These are phyloP conservation scores for Melanotaenia pygmaea DNA, from an alignment of 2,797 vertebrate species.

Conservation along the genomic window DNA sequence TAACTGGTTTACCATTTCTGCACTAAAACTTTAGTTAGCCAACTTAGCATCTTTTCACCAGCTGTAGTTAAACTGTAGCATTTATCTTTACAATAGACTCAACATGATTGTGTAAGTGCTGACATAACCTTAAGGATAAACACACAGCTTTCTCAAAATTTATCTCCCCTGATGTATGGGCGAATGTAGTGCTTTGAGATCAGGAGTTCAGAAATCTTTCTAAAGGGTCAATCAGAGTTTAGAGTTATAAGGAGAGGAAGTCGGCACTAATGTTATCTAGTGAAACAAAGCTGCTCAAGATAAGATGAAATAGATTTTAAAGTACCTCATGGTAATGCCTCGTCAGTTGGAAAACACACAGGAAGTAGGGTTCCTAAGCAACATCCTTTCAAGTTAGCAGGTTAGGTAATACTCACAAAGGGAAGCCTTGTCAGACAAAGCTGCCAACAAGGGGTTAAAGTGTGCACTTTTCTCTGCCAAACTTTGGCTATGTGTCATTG, in stretches of 20 bases:
- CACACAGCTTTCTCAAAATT: conserved; percentile 28
- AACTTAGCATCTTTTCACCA: conserved; percentile 68
- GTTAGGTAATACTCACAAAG: conserved; percentile 28
- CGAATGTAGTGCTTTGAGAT: conserved; percentile 28
- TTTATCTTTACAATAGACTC: conserved; percentile 70
- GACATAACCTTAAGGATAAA: conserved; percentile 48
- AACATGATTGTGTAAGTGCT: conserved; percentile 32
- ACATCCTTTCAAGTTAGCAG: conserved; percentile 40
- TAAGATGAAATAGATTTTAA: conserved; percentile 73
- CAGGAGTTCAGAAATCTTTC: conserved; percentile 15
- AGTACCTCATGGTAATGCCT: conserved; percentile 49
- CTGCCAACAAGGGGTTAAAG: conserved; percentile 70
- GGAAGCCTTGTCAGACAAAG: conserved; percentile 52
- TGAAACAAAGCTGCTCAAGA: conserved; percentile 70
- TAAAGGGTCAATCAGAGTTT: conserved; percentile 63
- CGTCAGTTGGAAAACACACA: conserved; percentile 61
- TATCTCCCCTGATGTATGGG: conserved; percentile 12
- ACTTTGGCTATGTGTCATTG: conserved; percentile 29
- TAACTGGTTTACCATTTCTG: conserved; percentile 74
- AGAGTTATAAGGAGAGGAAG: conserved; percentile 67
- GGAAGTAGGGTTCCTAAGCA: conserved; percentile 58
- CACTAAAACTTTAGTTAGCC: conserved; percentile 81
- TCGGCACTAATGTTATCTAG: conserved; percentile 66
- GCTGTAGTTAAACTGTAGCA: conserved; percentile 60
- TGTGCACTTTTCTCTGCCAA: conserved; percentile 68